Conservation (phyloP, 2,888 invertebrate genomes). For the Amphimallon solstitiale region DNA sequence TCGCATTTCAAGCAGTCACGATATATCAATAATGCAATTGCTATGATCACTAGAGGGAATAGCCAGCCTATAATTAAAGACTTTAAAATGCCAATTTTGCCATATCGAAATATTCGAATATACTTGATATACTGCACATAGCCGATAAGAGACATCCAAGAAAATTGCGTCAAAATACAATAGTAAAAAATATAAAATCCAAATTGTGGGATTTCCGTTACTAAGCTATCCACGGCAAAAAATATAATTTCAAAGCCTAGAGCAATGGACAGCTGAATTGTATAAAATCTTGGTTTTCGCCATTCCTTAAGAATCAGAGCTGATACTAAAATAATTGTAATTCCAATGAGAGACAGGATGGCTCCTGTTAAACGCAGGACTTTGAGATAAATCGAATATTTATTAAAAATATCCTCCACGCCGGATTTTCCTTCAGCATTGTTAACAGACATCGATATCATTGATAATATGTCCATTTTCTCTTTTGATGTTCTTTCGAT, state of each 20-base stretch:
- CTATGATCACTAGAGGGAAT: background rate
- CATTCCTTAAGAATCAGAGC: slow-evolving; percentile 3
- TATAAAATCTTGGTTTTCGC: slow-evolving; percentile 12
- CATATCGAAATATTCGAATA: background rate
- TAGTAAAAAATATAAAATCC: background rate
- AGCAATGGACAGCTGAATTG: slow-evolving; percentile 5
- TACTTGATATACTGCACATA: background rate
- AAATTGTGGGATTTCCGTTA: background rate
- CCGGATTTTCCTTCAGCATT: no score
- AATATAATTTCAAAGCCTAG: slow-evolving; percentile 2
- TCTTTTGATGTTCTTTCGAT: no score
- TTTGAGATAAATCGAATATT: no score
- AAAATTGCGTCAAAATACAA: background rate
- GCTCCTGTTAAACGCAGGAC: no score
- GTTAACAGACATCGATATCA: no score
- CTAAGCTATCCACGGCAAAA: background rate
- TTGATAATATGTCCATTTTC: no score
- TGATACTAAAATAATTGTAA: slow-evolving; percentile 3
- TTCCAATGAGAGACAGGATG: background rate
- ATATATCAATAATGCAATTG: background rate
- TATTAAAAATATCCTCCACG: no score
- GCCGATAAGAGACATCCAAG: background rate
- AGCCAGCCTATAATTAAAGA: background rate
- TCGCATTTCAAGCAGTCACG: background rate
- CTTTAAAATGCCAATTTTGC: background rate